Base-by-base conservation (phyloP, 2,888 invertebrate species). In the Allophyes oxyacanthae region DNA sequence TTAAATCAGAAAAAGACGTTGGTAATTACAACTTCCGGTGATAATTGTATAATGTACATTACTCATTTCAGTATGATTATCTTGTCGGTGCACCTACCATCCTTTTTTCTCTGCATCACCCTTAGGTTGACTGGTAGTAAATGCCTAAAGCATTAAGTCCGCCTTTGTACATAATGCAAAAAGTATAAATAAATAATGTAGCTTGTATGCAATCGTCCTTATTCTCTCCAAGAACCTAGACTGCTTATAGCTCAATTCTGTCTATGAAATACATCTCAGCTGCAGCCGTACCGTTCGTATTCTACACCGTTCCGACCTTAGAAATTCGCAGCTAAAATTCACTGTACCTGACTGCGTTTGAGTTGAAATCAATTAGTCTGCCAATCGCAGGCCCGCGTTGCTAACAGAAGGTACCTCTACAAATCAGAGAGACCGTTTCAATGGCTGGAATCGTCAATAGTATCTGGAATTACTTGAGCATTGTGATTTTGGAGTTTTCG, bases 351-450 rank as follows among this genome's bases (percentile, higher is more conserved):
- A 48, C 78, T 80, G 76, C 76, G 72, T 81, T 77, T 65, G 72
- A 78, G 75, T 78, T 60, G 79, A 76, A 86, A 85, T 83, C 86
- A 86, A 86, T 87, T 87, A 85, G 82, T 59, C 82, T 85, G 87
- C 82, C 87, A 85, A 77, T 73, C 64, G 77, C 85, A 86, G 72
- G 42, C 69, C 30, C 55, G 46, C 44, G 42, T 49, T 59, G 49
- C 53, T 43, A 68, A 37, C 61, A 54, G 64, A 52, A 40, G 46
- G 63, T 53, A 44, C 41, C 8, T 28, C 28, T 28, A 72, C 64
- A 70, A 75, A 72, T 76, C 70, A 67, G 60, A 30, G 62, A 49
- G 57, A 69, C 38, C 42, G 51, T 36, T 65, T 69, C 65, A 54
- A 70, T 62, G 41, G 49, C 49, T 48, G 11, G 11, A 62, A 34